Conservation (phyloP, 2,888 invertebrate species). For the Tipula lateralis region DNA sequence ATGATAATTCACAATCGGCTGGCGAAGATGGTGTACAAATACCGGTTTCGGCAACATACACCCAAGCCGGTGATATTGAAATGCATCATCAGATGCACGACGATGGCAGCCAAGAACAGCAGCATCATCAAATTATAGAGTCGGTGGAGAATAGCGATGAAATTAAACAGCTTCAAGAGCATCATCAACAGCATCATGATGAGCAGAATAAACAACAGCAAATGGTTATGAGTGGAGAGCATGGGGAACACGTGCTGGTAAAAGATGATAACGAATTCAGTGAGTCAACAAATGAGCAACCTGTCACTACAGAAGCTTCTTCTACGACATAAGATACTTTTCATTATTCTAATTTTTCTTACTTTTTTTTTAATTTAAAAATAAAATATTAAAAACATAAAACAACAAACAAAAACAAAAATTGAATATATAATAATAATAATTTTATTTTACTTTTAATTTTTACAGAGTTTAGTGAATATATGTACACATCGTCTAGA, state of each 20-base stretch:
- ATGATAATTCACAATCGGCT: slow-evolving; percentile 45
- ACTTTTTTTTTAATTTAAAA: neutral
- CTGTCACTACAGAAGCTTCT: slow-evolving; percentile 20
- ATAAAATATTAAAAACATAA: neutral
- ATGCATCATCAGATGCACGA: slow-evolving; percentile 41
- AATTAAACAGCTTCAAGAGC: slow-evolving; percentile 2
- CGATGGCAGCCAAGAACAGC: slow-evolving; percentile 29
- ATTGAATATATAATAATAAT: slow-evolving; percentile 16
- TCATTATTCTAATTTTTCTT: slow-evolving; percentile 14
- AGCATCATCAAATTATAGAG: slow-evolving; percentile 6
- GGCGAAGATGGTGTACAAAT: slow-evolving; percentile 49
- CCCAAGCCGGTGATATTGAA: slow-evolving; percentile 44
- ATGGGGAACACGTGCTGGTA: neutral
- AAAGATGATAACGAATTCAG: neutral
- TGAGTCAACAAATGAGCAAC: neutral
- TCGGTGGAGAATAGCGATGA: neutral
- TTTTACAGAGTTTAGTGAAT: slow-evolving; percentile 24
- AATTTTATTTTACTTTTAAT: slow-evolving; percentile 1
- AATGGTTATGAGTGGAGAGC: neutral
- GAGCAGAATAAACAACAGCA: neutral
- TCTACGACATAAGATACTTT: slow-evolving; percentile 26
- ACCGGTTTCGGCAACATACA: slow-evolving; percentile 48
- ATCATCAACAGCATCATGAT: neutral
- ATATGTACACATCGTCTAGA: slow-evolving; percentile 13
- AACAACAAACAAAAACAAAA: neutral